These are phyloP conservation scores for Melanocharis versteri DNA, from an alignment of 2,113 vertebrate genomes.

Conservation along the genomic window DNA sequence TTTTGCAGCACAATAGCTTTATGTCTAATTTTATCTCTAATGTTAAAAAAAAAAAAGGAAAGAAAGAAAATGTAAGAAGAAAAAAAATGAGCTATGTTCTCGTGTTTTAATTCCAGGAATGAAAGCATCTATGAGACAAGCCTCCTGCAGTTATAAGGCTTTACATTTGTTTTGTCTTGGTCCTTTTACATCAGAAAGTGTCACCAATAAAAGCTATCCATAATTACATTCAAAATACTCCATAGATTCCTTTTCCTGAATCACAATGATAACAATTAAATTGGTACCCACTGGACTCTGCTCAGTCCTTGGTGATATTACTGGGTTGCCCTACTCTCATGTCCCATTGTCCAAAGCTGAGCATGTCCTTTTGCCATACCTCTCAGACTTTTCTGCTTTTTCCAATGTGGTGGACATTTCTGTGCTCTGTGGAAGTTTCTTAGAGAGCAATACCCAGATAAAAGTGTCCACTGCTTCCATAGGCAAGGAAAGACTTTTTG, in stretches of 20 bases:
- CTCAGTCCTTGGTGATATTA: not conserved
- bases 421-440: not conserved
- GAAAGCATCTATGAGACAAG: not conserved
- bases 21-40: not conserved
- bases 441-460: not conserved
- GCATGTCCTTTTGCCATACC: rapidly evolving
- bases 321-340: not conserved
- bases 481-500: not conserved
- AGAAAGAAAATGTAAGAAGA: not conserved
- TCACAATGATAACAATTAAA: not conserved
- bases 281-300: not conserved
- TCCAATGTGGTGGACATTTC: not conserved
- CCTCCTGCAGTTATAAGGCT: not conserved
- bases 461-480: not conserved
- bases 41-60: not conserved
- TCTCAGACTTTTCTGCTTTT: not conserved
- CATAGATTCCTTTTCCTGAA: not conserved
- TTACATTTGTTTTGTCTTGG: not conserved
- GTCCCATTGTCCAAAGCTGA: not conserved
- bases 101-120: not conserved
- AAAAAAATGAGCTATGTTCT: not conserved
- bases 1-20: not conserved
- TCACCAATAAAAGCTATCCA: not conserved
- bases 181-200: not conserved
- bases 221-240: not conserved